These are phyloP conservation scores for Lophius piscatorius DNA, from an alignment of 2,113 vertebrate species.

Conservation along the genomic window DNA sequence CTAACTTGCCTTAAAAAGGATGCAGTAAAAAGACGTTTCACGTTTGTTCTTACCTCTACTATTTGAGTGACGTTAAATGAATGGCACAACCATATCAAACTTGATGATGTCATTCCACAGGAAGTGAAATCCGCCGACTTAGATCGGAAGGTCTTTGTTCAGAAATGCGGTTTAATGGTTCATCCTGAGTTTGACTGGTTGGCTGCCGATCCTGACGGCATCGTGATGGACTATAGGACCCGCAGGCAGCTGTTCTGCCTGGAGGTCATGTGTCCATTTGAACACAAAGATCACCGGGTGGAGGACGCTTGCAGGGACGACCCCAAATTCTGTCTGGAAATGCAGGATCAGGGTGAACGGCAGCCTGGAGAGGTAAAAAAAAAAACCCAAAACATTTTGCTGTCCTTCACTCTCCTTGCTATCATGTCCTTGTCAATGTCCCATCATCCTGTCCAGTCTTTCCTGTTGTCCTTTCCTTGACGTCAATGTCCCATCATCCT, in stretches of 20 bases:
- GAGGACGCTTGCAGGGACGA: conserved; percentile 81
- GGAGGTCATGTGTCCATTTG: conserved; percentile 88
- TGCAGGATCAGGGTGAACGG: background rate
- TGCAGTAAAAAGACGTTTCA: no score
- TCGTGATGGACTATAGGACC: conserved; percentile 72
- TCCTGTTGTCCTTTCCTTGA: no score
- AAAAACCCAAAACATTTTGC: no score
- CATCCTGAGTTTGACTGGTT: conserved; percentile 79
- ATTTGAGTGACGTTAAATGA: no score
- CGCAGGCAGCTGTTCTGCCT: conserved; percentile 74
- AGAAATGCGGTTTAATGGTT: conserved; percentile 82
- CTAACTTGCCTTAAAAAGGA: no score
- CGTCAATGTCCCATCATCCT: no score
- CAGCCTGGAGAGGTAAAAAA: conserved; percentile 6
- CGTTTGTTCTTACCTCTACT: no score
- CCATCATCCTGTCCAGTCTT: no score
- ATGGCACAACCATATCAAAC: no score
- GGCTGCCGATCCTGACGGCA: conserved; percentile 84
- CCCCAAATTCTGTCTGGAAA: conserved; percentile 80
- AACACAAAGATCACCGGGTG: conserved; percentile 78
- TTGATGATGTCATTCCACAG: conserved; percentile 41
- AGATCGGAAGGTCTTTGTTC: conserved; percentile 67
- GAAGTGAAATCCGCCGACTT: conserved; percentile 52
- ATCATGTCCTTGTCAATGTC: no score
- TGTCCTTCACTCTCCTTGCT: no score